Evolutionary conservation across 2,797 vertebrate genomes (phyloP).

Genomic region (Mormyrops attenuatus): DNA sequence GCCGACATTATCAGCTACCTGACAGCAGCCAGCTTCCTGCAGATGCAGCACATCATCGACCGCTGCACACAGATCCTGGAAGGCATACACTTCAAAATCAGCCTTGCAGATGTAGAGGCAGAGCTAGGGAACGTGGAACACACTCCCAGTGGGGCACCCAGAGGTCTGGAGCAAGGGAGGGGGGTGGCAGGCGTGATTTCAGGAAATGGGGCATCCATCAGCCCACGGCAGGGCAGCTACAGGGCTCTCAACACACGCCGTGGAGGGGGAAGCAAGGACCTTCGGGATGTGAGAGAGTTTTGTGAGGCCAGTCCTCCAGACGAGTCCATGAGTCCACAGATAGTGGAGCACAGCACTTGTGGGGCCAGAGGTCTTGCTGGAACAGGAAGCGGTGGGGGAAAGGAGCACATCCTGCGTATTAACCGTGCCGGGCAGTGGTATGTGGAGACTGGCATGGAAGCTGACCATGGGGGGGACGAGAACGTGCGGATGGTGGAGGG

Average conservation of each 20-base stretch:
- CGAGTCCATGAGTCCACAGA: conserved; percentile 82
- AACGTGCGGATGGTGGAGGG: conserved; percentile 72
- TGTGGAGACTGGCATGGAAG: conserved; percentile 72
- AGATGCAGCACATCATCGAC: conserved; percentile 98
- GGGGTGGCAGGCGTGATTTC: conserved; percentile 29
- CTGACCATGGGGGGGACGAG: conserved; percentile 63
- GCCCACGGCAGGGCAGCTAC: conserved; percentile 60
- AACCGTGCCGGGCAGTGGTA: conserved; percentile 96
- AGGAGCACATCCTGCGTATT: conserved; percentile 86
- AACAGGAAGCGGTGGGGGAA: conserved; percentile 68
- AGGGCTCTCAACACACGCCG: conserved; percentile 65
- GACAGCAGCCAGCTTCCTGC: conserved; percentile 93
- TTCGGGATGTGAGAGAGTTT: conserved; percentile 62
- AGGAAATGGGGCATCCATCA: conserved; percentile 57
- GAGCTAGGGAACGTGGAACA: conserved; percentile 58
- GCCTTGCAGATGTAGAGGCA: conserved; percentile 76
- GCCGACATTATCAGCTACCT: conserved; percentile 97
- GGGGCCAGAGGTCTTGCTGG: conserved; percentile 60
- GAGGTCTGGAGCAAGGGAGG: conserved; percentile 65
- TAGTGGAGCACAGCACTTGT: conserved; percentile 75
- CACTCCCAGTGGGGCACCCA: conserved; percentile 61
- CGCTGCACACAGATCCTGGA: conserved; percentile 95
- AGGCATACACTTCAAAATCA: conserved; percentile 94
- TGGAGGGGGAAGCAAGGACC: conserved; percentile 43
- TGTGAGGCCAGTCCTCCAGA: conserved; percentile 76